These are phyloP conservation scores for Odontocerum albicorne DNA, from an alignment of 2,888 invertebrate genomes.

Conservation along the genomic window DNA sequence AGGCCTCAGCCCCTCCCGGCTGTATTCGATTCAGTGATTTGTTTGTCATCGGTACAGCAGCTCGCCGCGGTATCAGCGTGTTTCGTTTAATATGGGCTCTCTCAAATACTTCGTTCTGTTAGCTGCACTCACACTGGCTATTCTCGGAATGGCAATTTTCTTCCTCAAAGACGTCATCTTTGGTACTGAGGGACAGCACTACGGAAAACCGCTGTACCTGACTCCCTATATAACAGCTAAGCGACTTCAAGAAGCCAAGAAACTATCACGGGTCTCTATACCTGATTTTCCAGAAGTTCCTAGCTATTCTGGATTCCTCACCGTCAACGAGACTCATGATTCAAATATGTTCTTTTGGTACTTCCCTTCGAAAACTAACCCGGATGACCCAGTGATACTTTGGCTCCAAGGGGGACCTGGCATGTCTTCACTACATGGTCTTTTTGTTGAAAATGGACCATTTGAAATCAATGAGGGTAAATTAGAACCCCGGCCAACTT, in stretches of 20 bases:
- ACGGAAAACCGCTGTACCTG: not conserved
- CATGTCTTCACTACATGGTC: constrained; percentile 74
- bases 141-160: too few relatives aligned
- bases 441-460: constrained; percentile 86
- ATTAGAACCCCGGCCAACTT: constrained; percentile 70
- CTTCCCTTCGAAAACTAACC: constrained; percentile 68
- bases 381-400: constrained; percentile 66
- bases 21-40: too few relatives aligned
- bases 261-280: not conserved
- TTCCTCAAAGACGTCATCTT: too few relatives aligned
- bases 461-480: too few relatives aligned
- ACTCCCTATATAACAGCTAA: not conserved
- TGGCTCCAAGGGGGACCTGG: constrained; percentile 90
- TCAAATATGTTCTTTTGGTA: constrained; percentile 93
- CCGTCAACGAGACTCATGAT: constrained; percentile 51
- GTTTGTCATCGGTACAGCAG: too few relatives aligned
- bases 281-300: not conserved
- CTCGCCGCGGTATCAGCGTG: too few relatives aligned
- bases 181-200: too few relatives aligned
- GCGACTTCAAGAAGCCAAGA: not conserved
- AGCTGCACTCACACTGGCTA: too few relatives aligned
- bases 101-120: too few relatives aligned
- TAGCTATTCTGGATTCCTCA: constrained; percentile 5
- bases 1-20: too few relatives aligned
- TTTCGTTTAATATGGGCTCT: too few relatives aligned